Percentiles rank a stretch among this genome's conserved stretches.
Conservation (phyloP, 2,113 vertebrate genomes). For the Tonatia bakeri region DNA sequence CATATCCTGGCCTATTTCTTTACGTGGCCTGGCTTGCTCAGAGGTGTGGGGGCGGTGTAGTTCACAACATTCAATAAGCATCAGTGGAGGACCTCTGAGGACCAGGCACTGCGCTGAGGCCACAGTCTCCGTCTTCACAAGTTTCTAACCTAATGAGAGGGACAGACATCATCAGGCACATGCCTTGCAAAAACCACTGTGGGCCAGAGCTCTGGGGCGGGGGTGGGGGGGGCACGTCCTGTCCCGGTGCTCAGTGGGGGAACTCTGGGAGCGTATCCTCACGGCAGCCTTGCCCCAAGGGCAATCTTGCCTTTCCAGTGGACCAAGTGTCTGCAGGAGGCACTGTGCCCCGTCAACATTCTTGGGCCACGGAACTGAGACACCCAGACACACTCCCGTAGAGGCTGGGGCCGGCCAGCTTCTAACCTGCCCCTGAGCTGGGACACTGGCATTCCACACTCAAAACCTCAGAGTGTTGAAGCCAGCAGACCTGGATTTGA, state of each 20-base stretch:
- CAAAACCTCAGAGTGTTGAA: background rate
- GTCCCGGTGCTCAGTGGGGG: background rate
- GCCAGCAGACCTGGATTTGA: background rate
- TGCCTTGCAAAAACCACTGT: background rate
- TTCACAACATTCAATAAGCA: background rate
- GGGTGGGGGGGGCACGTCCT: rapidly evolving
- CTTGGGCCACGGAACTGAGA: background rate
- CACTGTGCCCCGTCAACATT: background rate
- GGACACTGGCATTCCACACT: background rate
- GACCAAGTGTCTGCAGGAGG: background rate
- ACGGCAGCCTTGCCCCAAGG: too few species aligned
- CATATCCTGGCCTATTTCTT: background rate
- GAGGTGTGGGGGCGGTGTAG: background rate
- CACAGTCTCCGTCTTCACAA: rapidly evolving
- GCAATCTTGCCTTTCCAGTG: background rate
- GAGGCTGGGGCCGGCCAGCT: background rate
- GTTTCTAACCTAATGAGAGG: background rate
- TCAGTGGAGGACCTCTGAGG: background rate
- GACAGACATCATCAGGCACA: background rate
- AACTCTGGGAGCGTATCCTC: too few species aligned
- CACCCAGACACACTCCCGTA: too few species aligned
- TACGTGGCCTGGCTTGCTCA: background rate
- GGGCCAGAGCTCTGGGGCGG: background rate
- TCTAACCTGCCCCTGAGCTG: too few species aligned
- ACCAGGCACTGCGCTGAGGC: background rate